These are phyloP conservation scores for Megalops atlanticus DNA, from an alignment of 2,113 vertebrate species.

Conservation along the genomic window DNA sequence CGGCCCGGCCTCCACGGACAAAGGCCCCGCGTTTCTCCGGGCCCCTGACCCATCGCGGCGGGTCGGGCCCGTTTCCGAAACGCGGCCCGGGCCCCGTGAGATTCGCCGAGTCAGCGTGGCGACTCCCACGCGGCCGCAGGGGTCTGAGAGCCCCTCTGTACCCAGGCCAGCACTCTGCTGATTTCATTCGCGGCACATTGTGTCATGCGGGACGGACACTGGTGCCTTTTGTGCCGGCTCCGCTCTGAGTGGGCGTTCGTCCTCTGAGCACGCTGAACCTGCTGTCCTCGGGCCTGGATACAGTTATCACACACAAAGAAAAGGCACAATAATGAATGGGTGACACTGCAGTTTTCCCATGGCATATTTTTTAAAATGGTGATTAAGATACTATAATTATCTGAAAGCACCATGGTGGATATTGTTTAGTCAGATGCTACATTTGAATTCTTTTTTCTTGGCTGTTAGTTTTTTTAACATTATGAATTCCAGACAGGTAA, in stretches of 20 bases:
- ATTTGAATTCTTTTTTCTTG: too few relatives aligned
- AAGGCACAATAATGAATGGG: too few relatives aligned
- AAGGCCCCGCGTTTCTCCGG: slow-evolving; percentile 36
- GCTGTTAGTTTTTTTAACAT: too few relatives aligned
- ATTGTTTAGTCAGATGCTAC: too few relatives aligned
- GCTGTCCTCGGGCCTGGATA: too few relatives aligned
- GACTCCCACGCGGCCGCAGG: not conserved
- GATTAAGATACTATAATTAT: too few relatives aligned
- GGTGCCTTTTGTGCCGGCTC: not conserved
- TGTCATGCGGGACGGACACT: not conserved
- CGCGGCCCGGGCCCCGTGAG: not conserved
- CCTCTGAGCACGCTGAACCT: too few relatives aligned
- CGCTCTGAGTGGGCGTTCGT: too few relatives aligned
- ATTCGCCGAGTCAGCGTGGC: slow-evolving; percentile 18
- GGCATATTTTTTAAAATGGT: too few relatives aligned
- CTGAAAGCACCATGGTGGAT: too few relatives aligned
- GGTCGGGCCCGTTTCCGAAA: not conserved
- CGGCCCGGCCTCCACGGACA: slow-evolving; percentile 41
- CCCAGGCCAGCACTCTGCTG: not conserved
- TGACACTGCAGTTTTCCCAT: too few relatives aligned
- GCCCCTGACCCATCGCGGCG: not conserved
- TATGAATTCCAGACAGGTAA: not conserved
- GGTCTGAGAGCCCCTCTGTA: slow-evolving; percentile 1
- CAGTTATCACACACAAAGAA: too few relatives aligned
- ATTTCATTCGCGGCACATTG: not conserved